Evolutionary conservation across 2,113 vertebrate genomes (phyloP).

Genomic region (Lepus timidus): DNA sequence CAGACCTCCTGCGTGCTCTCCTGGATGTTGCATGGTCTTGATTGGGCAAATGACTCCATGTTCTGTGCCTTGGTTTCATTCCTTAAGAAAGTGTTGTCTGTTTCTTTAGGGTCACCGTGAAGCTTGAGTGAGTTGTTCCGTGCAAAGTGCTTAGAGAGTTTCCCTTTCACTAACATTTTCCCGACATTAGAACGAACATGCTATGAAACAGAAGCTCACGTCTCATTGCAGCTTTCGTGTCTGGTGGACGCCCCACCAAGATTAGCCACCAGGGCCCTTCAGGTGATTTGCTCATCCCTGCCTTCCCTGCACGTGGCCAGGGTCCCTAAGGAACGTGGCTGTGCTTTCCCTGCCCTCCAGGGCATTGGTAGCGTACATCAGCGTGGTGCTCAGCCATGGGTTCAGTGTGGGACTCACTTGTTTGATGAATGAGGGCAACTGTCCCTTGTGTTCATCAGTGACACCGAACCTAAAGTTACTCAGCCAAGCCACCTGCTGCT

Average conservation of each 20-base stretch:
- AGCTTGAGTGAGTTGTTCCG: neutral
- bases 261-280: neutral
- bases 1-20: neutral
- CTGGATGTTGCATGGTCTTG: neutral
- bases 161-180: neutral
- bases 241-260: neutral
- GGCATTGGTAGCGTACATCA: neutral
- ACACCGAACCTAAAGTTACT: neutral
- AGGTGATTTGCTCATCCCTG: neutral
- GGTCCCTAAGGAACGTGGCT: neutral
- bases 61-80: neutral
- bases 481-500: neutral
- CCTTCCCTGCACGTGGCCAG: rapidly evolving
- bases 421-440: neutral
- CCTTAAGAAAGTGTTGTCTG: neutral
- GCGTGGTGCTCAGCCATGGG: neutral
- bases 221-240: neutral
- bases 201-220: neutral
- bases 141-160: neutral
- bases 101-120: neutral
- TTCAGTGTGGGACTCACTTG: neutral
- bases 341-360: rapidly evolving
- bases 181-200: neutral
- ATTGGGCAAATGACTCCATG: neutral
- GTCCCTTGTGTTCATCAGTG: neutral